These are phyloP conservation scores for Uropetala carovei DNA, from an alignment of 2,888 invertebrate genomes.

Conservation along the genomic window DNA sequence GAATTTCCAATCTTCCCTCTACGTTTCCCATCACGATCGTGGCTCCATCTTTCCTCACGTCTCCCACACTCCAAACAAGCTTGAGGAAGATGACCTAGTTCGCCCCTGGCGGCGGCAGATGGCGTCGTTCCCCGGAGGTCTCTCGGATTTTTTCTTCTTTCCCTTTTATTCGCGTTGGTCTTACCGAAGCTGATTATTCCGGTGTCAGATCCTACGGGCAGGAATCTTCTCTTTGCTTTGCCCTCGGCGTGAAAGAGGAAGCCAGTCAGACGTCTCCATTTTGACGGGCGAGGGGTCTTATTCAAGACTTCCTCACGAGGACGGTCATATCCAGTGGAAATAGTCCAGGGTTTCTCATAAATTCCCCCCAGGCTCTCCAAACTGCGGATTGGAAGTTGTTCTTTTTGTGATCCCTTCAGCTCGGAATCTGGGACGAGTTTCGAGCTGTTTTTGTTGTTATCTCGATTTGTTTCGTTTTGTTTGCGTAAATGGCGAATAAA, in stretches of 20 bases:
- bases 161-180: not conserved
- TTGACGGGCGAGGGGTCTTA: not conserved
- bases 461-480: too few species aligned
- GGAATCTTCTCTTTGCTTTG: not conserved
- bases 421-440: too few species aligned
- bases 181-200: constrained; percentile 58
- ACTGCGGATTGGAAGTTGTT: not conserved
- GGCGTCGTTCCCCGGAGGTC: constrained; percentile 26
- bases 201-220: constrained; percentile 48
- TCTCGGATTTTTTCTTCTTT: not conserved
- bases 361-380: not conserved
- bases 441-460: too few species aligned
- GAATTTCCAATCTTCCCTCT: constrained; percentile 27
- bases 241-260: constrained; percentile 35
- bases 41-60: constrained; percentile 11
- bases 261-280: constrained; percentile 27
- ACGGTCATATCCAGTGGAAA: not conserved
- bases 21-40: not conserved
- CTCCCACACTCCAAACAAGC: constrained; percentile 31
- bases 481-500: too few species aligned
- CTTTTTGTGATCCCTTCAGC: too few species aligned
- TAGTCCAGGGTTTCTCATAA: constrained; percentile 3
- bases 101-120: constrained; percentile 46
- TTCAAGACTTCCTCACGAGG: not conserved
- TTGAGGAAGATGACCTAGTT: constrained; percentile 52